These are phyloP conservation scores for Nycticryphes semicollaris DNA, from an alignment of 2,113 vertebrate species.

Conservation along the genomic window DNA sequence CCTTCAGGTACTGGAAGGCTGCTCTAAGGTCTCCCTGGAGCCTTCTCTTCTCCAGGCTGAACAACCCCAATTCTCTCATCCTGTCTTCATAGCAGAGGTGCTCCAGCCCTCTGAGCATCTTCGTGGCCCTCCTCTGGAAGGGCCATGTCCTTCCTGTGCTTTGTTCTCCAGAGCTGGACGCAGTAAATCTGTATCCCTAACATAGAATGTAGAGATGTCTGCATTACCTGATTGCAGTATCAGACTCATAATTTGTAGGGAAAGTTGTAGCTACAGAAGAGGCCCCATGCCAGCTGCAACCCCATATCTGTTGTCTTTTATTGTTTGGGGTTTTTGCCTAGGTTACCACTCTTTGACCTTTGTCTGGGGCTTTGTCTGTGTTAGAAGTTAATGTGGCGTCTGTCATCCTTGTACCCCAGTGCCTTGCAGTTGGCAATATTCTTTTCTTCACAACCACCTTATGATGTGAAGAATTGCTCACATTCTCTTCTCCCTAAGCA, in stretches of 20 bases:
- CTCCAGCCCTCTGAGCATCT: no score
- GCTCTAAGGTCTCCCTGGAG: no score
- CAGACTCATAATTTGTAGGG: neutral
- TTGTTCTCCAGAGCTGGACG: no score
- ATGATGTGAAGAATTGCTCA: neutral
- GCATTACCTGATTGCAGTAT: neutral
- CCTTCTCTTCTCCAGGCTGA: no score
- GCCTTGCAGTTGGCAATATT: neutral
- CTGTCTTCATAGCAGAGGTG: no score
- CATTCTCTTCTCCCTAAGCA: neutral
- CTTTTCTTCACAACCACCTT: neutral
- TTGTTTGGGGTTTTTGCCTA: neutral
- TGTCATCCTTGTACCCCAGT: neutral
- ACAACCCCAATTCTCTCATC: no score
- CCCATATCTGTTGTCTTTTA: neutral
- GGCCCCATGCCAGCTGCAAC: neutral
- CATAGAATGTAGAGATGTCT: accelerated
- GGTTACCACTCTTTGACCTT: neutral
- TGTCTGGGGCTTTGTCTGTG: neutral
- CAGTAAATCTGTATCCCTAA: neutral
- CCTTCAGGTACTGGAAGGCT: no score
- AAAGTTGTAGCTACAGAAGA: neutral
- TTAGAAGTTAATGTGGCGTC: neutral
- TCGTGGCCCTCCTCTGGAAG: no score
- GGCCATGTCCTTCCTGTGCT: no score